Evolutionary conservation across 2,113 vertebrate species (phyloP).

Genomic region (Psilopogon haemacephalus): DNA sequence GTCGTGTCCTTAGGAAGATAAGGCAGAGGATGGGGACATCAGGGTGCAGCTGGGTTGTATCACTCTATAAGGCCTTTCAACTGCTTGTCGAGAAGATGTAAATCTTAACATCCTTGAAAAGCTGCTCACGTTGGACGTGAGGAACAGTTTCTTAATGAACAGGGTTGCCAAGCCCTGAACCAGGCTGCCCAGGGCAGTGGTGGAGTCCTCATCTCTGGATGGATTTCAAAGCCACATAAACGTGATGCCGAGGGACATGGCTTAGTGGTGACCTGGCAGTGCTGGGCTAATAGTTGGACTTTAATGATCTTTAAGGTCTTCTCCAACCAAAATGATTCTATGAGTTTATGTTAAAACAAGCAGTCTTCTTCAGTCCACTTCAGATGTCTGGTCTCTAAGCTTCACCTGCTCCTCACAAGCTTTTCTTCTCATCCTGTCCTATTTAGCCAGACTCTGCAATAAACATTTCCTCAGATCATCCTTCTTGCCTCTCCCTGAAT

Average conservation of each 20-base stretch:
- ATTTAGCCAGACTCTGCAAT: background rate
- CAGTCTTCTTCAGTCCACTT: background rate
- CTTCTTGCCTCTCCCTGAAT: background rate
- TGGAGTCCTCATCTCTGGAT: background rate
- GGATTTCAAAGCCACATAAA: background rate
- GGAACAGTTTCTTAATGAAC: background rate
- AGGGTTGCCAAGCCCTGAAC: background rate
- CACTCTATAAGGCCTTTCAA: background rate
- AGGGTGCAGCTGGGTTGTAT: too few species aligned
- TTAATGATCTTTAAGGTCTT: too few species aligned
- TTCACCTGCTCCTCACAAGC: background rate
- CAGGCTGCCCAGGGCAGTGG: background rate
- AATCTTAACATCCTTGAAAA: background rate
- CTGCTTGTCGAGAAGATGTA: background rate
- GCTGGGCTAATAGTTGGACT: too few species aligned
- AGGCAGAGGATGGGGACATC: background rate
- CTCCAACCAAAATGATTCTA: too few species aligned
- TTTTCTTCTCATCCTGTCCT: background rate
- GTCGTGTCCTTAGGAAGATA: accelerated
- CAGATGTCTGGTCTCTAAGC: too few species aligned
- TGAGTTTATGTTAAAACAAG: too few species aligned
- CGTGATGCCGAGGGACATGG: background rate
- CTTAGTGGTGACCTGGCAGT: too few species aligned
- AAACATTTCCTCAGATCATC: background rate
- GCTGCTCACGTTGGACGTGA: background rate